phyloP scores from a whole-genome alignment of 53 echinoderm and acorn worm species.

The Mesocentrotus franciscanus region DNA sequence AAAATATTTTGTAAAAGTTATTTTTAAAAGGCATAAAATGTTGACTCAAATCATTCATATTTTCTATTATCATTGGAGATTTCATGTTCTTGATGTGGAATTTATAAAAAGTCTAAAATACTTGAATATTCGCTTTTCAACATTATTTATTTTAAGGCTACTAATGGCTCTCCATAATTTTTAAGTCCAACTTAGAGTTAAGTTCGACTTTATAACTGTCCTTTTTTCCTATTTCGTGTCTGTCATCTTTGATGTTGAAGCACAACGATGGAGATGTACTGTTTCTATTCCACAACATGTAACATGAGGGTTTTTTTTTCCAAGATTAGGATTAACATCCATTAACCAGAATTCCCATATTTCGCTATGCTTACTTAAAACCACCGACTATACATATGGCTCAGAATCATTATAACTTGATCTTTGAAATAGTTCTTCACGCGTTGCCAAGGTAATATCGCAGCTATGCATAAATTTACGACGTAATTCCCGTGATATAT shows the following conservation, averaged over 20 bases:
- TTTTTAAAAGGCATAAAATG: too few species aligned
- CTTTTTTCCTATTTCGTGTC: background rate
- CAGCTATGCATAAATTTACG: slow-evolving; percentile 7
- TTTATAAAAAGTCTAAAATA: too few species aligned
- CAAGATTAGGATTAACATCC: background rate
- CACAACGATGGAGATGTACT: background rate
- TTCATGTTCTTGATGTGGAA: too few species aligned
- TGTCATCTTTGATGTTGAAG: background rate
- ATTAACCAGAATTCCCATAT: slow-evolving; percentile 16
- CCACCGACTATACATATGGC: background rate
- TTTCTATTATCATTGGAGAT: too few species aligned
- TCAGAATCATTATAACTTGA: background rate
- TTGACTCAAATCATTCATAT: too few species aligned
- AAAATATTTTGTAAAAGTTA: too few species aligned
- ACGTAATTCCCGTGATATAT: background rate
- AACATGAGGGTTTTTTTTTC: background rate
- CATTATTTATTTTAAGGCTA: too few species aligned
- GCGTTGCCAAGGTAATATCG: background rate
- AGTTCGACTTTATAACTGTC: too few species aligned
- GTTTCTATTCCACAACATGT: background rate
- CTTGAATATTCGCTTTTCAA: too few species aligned
- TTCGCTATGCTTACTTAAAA: background rate
- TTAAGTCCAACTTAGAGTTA: too few species aligned
- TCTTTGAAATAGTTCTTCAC: background rate
- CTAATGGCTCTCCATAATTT: too few species aligned